Evolutionary conservation across 2,113 vertebrate species (phyloP).

Genomic region (Dicentrarchus labrax): DNA sequence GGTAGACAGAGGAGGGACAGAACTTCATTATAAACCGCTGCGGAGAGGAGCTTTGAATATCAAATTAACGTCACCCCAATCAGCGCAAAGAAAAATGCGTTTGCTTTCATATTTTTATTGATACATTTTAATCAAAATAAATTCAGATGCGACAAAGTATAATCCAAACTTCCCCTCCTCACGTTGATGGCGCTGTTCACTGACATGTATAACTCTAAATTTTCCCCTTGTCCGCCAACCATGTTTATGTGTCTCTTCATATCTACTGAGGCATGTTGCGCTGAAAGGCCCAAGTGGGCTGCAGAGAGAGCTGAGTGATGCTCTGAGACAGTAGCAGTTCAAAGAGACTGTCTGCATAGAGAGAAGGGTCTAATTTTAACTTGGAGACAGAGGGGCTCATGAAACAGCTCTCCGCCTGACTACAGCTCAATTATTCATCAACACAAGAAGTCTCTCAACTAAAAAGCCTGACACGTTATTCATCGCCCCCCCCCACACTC

Average conservation of each 20-base stretch:
- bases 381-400: slow-evolving; percentile 77
- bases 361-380: slow-evolving; percentile 82
- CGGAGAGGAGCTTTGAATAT: slow-evolving; percentile 51
- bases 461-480: slow-evolving; percentile 73
- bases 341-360: slow-evolving; percentile 76
- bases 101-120: background rate
- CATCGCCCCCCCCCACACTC: slow-evolving; percentile 26
- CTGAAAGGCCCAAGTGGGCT: slow-evolving; percentile 73
- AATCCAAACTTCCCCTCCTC: slow-evolving; percentile 10
- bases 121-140: slow-evolving; percentile 5
- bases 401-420: slow-evolving; percentile 77
- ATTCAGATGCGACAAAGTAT: slow-evolving; percentile 2
- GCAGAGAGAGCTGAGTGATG: slow-evolving; percentile 73
- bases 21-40: slow-evolving; percentile 65
- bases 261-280: slow-evolving; percentile 67
- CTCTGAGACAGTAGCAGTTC: slow-evolving; percentile 76
- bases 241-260: slow-evolving; percentile 62
- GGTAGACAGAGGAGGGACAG: slow-evolving; percentile 72
- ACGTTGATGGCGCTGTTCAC: background rate
- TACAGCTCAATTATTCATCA: slow-evolving; percentile 83
- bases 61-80: slow-evolving; percentile 51
- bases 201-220: slow-evolving; percentile 38
- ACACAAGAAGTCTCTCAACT: slow-evolving; percentile 78
- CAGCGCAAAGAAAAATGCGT: slow-evolving; percentile 33
- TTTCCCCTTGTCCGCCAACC: slow-evolving; percentile 48